Evolutionary conservation across 1,140 invertebrate genomes (phyloP).

Genomic region (Papilio xuthus): DNA sequence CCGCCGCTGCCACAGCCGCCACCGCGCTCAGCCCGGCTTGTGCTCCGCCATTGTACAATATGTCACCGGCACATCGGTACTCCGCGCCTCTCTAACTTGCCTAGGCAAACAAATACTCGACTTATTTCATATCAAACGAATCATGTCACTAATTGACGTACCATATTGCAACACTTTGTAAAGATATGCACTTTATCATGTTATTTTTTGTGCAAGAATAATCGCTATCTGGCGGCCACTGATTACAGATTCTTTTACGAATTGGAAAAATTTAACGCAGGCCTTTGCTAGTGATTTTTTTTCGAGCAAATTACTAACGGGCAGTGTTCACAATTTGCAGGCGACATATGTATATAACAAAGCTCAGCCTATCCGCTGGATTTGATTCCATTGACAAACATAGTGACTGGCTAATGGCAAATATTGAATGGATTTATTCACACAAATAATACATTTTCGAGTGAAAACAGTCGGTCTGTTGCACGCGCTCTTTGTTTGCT

Average conservation of each 20-base stretch:
- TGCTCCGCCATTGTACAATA: not conserved
- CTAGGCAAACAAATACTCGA: not conserved
- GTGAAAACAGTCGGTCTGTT: not conserved
- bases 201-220: too few species aligned
- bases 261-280: too few species aligned
- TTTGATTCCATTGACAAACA: conserved; percentile 2
- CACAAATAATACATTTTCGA: conserved; percentile 3
- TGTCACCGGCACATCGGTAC: not conserved
- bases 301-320: not conserved
- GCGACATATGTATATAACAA: not conserved
- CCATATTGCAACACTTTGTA: too few species aligned
- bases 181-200: too few species aligned
- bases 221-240: too few species aligned
- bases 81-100: not conserved
- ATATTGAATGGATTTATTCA: conserved; percentile 23
- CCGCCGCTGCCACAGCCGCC: not conserved
- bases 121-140: not conserved
- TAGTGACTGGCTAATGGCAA: not conserved
- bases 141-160: not conserved
- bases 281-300: not conserved
- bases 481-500: not conserved
- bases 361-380: not conserved
- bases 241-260: too few species aligned
- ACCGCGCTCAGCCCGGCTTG: not conserved
- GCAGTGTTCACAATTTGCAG: not conserved